Evolutionary conservation across 2,113 vertebrate species (phyloP).

Genomic region (Passerina amoena): DNA sequence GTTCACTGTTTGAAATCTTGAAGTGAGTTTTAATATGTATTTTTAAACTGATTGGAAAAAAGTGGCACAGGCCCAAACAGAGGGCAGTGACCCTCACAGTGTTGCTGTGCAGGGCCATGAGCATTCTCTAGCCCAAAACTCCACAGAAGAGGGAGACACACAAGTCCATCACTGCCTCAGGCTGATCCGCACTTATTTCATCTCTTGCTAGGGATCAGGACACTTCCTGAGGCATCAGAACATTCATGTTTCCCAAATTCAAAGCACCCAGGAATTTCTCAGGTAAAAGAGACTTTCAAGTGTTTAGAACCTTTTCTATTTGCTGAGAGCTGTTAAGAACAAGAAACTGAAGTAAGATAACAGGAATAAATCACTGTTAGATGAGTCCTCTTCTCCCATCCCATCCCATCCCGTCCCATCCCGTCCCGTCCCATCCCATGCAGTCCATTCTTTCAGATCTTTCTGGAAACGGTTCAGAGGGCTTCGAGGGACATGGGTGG

Average conservation of each 20-base stretch:
- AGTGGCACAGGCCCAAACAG: neutral
- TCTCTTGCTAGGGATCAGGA: neutral
- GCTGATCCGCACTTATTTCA: neutral
- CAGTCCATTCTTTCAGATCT: neutral
- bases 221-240: neutral
- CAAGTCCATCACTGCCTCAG: rapidly evolving
- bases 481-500: neutral
- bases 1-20: neutral
- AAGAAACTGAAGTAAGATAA: neutral
- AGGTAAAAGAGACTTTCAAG: neutral
- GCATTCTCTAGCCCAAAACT: neutral
- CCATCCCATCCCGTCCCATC: neutral
- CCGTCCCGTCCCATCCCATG: neutral
- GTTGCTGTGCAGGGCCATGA: neutral
- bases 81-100: neutral
- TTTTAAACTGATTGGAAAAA: neutral
- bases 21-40: neutral
- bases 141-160: neutral
- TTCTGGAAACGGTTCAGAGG: neutral
- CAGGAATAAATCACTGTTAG: neutral
- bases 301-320: neutral
- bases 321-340: neutral
- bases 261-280: neutral
- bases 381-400: neutral
- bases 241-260: neutral